These are phyloP conservation scores for Porites cylindrica DNA, from an alignment of 92 coral and sea anemone genomes.

Conservation along the genomic window DNA sequence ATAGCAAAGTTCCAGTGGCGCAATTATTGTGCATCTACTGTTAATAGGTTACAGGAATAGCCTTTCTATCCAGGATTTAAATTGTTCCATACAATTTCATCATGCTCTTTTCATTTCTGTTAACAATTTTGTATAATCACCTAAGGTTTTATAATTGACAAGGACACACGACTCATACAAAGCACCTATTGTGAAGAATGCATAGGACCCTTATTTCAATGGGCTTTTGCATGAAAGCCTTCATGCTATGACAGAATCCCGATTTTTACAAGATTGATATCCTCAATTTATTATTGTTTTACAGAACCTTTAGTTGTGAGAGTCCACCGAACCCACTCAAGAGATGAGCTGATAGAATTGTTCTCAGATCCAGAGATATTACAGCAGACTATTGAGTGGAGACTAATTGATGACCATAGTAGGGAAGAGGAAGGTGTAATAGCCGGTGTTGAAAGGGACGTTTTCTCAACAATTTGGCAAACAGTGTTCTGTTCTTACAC, in stretches of 20 bases:
- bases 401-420: conserved; percentile 48
- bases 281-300: conserved; percentile 15
- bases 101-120: no score
- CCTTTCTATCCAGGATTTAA: no score
- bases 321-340: conserved; percentile 40
- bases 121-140: no score
- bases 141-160: no score
- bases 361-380: conserved; percentile 27
- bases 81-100: no score
- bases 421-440: conserved; percentile 37
- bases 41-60: no score
- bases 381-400: conserved; percentile 18
- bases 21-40: no score
- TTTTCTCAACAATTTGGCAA: conserved; percentile 44
- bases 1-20: no score
- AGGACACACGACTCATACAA: no score
- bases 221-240: conserved; percentile 11
- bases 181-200: conserved; percentile 10
- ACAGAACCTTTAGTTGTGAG: conserved; percentile 28
- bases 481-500: conserved; percentile 33
- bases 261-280: conserved; percentile 15
- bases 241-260: conserved; percentile 5
- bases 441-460: conserved; percentile 32
- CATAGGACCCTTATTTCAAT: conserved; percentile 3
- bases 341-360: conserved; percentile 41